Percentiles rank a stretch among this genome's conserved stretches.
Conservation (phyloP, 2,113 vertebrate species). For the Nerophis ophidion region DNA sequence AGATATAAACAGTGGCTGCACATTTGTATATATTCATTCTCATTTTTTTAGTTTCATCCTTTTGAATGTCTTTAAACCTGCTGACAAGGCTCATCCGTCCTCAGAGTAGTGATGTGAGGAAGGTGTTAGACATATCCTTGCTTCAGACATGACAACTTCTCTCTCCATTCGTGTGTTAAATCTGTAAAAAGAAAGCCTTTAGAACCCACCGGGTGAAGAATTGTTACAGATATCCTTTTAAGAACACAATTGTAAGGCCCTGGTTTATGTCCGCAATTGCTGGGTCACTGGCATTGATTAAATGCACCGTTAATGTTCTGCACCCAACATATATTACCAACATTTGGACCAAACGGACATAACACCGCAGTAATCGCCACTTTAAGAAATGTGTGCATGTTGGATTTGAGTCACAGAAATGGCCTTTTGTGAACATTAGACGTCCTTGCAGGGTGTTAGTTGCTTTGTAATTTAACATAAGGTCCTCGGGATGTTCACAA, state of each 20-base stretch:
- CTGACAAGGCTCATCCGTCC: too few relatives aligned
- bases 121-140: too few relatives aligned
- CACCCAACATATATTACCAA: conserved; percentile 12
- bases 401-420: conserved; percentile 13
- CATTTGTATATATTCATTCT: too few relatives aligned
- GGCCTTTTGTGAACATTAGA: conserved; percentile 13
- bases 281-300: conserved; percentile 30
- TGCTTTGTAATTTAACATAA: background rate
- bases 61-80: too few relatives aligned
- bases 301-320: conserved; percentile 15
- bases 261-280: background rate
- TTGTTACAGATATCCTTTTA: conserved; percentile 12
- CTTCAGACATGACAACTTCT: too few relatives aligned
- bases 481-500: conserved; percentile 19
- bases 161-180: background rate
- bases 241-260: conserved; percentile 9
- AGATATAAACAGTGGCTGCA: too few relatives aligned
- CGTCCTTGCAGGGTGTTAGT: background rate
- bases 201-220: conserved; percentile 7
- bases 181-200: background rate
- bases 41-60: too few relatives aligned
- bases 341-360: conserved; percentile 21
- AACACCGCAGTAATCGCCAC: conserved; percentile 7
- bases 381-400: conserved; percentile 7
- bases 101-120: too few relatives aligned